Base-by-base conservation (phyloP, 1,140 invertebrate genomes). In the Steinernema feltiae region DNA sequence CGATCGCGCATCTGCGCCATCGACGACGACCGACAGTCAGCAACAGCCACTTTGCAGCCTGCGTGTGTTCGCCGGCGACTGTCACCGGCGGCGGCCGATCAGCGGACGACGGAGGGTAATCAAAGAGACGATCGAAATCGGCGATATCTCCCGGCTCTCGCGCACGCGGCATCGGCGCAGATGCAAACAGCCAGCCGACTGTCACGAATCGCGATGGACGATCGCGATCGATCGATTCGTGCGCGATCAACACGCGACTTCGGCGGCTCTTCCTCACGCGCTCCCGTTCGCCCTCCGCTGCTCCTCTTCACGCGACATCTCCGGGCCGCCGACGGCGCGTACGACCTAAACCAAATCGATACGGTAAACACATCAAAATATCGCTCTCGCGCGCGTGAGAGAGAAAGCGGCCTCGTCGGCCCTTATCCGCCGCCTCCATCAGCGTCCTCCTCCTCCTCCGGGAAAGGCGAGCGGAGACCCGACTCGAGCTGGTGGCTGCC, bases 51-150 rank as follows among this genome's bases (percentile, higher is more conserved):
- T 46, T 46, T 7, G 7, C 41, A 46, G 41, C 41, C 41, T 7
- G 41, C 7, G 41, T n/a, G n/a, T n/a, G n/a, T n/a, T n/a, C n/a
- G n/a, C n/a, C n/a, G n/a, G n/a, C n/a, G n/a, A n/a, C n/a, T n/a
- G n/a, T n/a, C n/a, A n/a, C n/a, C n/a, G n/a, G n/a, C n/a, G n/a
- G n/a, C n/a, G n/a, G n/a, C n/a, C n/a, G n/a, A n/a, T n/a, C n/a
- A n/a, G n/a, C n/a, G n/a, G n/a, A n/a, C n/a, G n/a, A n/a, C n/a
- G n/a, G n/a, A n/a, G n/a, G n/a, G n/a, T n/a, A n/a, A n/a, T n/a
- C n/a, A n/a, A n/a, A n/a, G n/a, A n/a, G 53, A 3, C 53, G 53
- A 63, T 63, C 53, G 53, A 27, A 63, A 63, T 63, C 53, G 24
- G 53, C 53, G 53, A 63, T 63, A 63, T 63, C 53, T 63, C 12